Evolutionary conservation across 2,797 vertebrate genomes (phyloP).

Genomic region (Pempheris klunzingeri): DNA sequence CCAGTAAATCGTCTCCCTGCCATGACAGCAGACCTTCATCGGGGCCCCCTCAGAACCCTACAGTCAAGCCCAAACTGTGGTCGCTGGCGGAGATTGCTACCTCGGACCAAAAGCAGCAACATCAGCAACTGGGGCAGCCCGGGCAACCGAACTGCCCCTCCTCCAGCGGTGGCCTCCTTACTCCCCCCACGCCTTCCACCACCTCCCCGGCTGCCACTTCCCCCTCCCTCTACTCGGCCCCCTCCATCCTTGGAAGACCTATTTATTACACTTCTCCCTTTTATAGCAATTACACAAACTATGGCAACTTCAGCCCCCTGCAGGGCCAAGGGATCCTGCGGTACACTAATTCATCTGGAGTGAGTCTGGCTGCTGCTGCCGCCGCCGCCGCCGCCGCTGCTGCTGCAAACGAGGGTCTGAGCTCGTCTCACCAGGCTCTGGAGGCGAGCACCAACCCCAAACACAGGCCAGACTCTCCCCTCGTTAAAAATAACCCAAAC

Average conservation of each 20-base stretch:
- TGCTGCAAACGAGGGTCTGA: conserved; percentile 88
- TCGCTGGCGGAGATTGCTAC: conserved; percentile 98
- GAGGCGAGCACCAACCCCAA: conserved; percentile 88
- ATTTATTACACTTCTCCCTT: conserved; percentile 99
- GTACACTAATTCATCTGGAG: conserved; percentile 90
- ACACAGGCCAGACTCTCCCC: conserved; percentile 89
- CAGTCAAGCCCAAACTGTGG: conserved; percentile 96
- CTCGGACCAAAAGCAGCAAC: conserved; percentile 92
- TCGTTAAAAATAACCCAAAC: conserved; percentile 91
- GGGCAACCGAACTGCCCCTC: conserved; percentile 84
- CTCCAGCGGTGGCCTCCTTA: conserved; percentile 84
- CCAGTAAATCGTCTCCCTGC: conserved; percentile 75
- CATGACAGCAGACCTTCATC: conserved; percentile 81
- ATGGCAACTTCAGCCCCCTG: conserved; percentile 95
- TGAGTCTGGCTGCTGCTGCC: conserved; percentile 80
- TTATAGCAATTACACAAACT: conserved; percentile 98
- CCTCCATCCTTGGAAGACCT: conserved; percentile 95
- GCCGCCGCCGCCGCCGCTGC: conserved; percentile 68
- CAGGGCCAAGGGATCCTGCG: conserved; percentile 96
- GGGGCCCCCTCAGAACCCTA: conserved; percentile 84
- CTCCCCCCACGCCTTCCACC: conserved; percentile 85
- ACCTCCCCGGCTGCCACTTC: conserved; percentile 86
- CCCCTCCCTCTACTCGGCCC: conserved; percentile 90
- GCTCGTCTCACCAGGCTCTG: conserved; percentile 76
- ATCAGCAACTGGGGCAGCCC: conserved; percentile 81